These are phyloP conservation scores for Macrosiphum euphorbiae DNA, from an alignment of 2,888 invertebrate genomes.

Conservation along the genomic window DNA sequence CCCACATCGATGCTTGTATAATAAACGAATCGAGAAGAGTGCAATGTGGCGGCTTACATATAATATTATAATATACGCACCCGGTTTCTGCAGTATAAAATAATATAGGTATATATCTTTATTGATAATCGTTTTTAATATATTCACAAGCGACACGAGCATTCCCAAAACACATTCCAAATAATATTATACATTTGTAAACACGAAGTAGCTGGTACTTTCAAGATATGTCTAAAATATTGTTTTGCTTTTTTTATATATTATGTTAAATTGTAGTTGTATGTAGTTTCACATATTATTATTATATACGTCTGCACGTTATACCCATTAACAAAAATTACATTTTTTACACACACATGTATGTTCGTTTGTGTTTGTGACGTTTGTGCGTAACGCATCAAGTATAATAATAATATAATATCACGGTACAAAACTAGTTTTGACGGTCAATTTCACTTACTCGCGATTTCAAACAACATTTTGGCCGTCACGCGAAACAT, in stretches of 20 bases:
- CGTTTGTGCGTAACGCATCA: neutral
- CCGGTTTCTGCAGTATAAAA: neutral
- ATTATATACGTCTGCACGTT: neutral
- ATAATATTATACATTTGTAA: neutral
- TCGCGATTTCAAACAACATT: conserved; percentile 45
- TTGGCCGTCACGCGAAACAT: conserved; percentile 2
- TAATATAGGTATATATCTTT: neutral
- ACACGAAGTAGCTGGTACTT: neutral
- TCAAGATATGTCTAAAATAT: neutral
- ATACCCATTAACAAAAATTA: conserved; percentile 20
- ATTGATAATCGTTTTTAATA: neutral
- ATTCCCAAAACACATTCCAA: neutral
- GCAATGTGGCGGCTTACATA: neutral
- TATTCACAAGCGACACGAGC: neutral
- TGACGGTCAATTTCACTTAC: conserved; percentile 24
- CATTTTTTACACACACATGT: neutral
- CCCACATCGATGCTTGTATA: neutral
- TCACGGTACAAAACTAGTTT: conserved; percentile 34
- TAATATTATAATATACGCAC: neutral
- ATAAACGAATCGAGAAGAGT: neutral
- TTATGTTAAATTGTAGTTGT: neutral
- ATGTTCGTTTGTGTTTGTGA: neutral
- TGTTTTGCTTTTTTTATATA: neutral
- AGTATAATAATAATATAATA: neutral
- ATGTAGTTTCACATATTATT: neutral